phyloP scores from a whole-genome alignment of 2,797 vertebrate species.

The Chaetophractus vellerosus region DNA sequence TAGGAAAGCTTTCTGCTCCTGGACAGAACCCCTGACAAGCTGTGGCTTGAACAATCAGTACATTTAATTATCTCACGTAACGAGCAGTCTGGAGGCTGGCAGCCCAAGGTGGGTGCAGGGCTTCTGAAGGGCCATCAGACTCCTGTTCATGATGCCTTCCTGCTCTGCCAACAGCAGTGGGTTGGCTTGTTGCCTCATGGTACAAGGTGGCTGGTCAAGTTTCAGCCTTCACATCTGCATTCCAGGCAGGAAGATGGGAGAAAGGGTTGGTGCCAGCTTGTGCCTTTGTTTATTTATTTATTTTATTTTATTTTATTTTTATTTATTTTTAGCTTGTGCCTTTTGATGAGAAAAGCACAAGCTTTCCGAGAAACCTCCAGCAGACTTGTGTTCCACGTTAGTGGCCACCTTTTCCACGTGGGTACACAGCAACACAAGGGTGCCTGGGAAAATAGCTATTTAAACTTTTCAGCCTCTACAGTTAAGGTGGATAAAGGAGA shows the following conservation, averaged over 20 bases:
- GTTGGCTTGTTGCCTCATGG: not conserved
- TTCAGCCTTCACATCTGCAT: not conserved
- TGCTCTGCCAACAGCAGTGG: not conserved
- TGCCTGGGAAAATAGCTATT: not conserved
- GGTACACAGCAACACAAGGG: not conserved
- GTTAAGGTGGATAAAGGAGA: not conserved
- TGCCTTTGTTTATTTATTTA: too few species aligned
- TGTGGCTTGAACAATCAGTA: not conserved
- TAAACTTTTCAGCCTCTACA: not conserved
- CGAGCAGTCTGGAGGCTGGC: not conserved
- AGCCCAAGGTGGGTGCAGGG: not conserved
- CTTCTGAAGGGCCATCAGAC: not conserved
- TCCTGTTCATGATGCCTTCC: not conserved
- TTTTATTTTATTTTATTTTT: too few species aligned
- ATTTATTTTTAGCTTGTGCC: too few species aligned
- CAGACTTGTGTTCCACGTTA: not conserved
- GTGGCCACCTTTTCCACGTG: not conserved
- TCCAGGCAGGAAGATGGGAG: not conserved
- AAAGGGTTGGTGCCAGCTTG: not conserved
- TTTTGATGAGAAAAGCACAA: conserved; percentile 52
- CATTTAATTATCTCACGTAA: not conserved
- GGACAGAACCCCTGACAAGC: not conserved
- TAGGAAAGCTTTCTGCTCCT: not conserved
- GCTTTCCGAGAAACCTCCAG: conserved; percentile 8
- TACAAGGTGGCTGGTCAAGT: not conserved